Base-by-base conservation (phyloP, 1,140 invertebrate species). In the Tenebrio molitor region DNA sequence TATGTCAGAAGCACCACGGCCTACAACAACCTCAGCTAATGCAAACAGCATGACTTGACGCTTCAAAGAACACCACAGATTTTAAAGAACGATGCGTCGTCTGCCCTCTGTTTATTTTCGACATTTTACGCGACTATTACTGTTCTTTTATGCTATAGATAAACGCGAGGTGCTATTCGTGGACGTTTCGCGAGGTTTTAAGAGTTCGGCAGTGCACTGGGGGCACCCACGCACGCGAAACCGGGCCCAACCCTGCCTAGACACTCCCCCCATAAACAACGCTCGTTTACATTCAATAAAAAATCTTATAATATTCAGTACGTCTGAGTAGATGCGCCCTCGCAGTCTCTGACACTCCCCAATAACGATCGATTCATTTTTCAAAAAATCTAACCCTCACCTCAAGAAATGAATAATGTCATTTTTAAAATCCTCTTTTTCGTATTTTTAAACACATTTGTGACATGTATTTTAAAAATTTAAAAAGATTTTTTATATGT, bases 11-110 rank as follows among this genome's bases (percentile, higher is more conserved):
- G 50, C 50, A 58, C 50, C 50, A 58, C 44, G 44, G 23, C 50
- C 50, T 58, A 58, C 50, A 50, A 50, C 44, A 58, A 58, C 50
- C 50, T 58, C 50, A 29, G 50, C 50, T 58, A 58, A 58, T 58
- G 50, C 50, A 58, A 58, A 58, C 50, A 58, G 50, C 50, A 58
- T 58, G 50, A 58, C 50, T 58, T 58, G 50, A 58, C 23, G 50
- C 50, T 58, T 58, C 50, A 58, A 58, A 58, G 50, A 58, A 58
- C 23, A 58, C 50, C 50, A 58, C 50, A 29, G 50, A 58, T 58
- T 50, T 58, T 58, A 58, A 25, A 58, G 50, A 58, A 29, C 46
- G 46, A 19, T 53, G 46, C 46, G 46, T 23, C 50, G 50, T 58
- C 50, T 58, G 50, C 50, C 50, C 50, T 29, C 8, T 58, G 50